These are phyloP conservation scores for Neolamprologus caudopunctatus DNA, from an alignment of 2,113 vertebrate genomes.

Conservation along the genomic window DNA sequence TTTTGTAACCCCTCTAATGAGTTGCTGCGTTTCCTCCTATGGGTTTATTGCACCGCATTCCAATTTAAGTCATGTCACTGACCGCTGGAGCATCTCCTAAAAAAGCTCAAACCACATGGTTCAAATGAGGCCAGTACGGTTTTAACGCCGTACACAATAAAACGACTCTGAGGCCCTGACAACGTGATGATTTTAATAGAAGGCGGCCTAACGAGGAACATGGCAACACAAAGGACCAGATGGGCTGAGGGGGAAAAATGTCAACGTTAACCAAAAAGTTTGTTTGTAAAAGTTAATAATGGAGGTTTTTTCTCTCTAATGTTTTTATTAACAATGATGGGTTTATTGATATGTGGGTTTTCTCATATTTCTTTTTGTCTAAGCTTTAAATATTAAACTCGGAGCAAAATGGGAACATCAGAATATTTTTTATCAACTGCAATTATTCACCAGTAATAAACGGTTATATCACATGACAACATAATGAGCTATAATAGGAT, in stretches of 20 bases:
- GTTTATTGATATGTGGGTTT: background rate
- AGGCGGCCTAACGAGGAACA: background rate
- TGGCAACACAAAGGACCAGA: background rate
- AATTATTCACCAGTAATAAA: background rate
- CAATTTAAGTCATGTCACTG: slow-evolving; percentile 56
- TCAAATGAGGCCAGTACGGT: background rate
- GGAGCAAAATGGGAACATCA: background rate
- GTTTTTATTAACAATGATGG: background rate
- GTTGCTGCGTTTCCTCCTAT: slow-evolving; percentile 42
- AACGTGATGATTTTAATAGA: background rate
- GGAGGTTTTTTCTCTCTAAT: rapidly evolving
- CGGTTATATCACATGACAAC: background rate
- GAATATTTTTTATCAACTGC: background rate
- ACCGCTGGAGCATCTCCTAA: slow-evolving; percentile 36
- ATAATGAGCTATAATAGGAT: background rate
- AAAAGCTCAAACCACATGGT: slow-evolving; percentile 39
- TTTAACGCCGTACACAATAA: background rate
- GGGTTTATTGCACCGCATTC: slow-evolving; percentile 57
- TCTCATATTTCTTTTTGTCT: background rate
- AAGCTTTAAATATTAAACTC: background rate
- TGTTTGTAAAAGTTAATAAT: background rate
- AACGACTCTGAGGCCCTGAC: background rate
- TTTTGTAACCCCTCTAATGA: slow-evolving; percentile 54
- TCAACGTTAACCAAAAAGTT: background rate
- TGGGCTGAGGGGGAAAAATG: background rate